Evolutionary conservation across 1,140 invertebrate genomes (phyloP).

Genomic region (Drosophila parabipectinata): DNA sequence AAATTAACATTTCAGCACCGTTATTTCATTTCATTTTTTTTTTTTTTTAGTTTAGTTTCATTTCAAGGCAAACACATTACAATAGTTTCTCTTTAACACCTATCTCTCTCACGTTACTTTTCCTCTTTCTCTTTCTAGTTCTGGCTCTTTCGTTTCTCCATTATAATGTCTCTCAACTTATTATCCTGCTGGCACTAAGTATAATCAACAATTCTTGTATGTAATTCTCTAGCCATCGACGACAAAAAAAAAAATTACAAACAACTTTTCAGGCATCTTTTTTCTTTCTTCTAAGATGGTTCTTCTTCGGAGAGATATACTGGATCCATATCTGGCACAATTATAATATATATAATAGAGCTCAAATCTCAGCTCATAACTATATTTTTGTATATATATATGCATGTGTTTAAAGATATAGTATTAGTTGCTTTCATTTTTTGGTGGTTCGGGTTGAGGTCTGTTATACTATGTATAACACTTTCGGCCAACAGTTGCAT

Average conservation of each 20-base stretch:
- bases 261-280: conserved; percentile 31
- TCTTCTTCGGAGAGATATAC: too few relatives aligned
- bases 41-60: conserved; percentile 52
- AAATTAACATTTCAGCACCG: conserved; percentile 84
- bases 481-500: conserved; percentile 35
- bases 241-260: conserved; percentile 34
- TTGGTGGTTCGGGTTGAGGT: conserved; percentile 23
- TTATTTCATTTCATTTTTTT: conserved; percentile 54
- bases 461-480: conserved; percentile 46
- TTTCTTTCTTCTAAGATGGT: conserved; percentile 7
- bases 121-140: conserved; percentile 7
- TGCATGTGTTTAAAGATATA: conserved; percentile 28
- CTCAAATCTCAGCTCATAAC: conserved; percentile 26
- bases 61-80: conserved; percentile 83
- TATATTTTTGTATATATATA: conserved; percentile 15
- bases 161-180: too few relatives aligned
- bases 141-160: background rate
- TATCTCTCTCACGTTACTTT: conserved; percentile 21
- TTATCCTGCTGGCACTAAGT: conserved; percentile 28
- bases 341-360: too few relatives aligned
- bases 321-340: too few relatives aligned
- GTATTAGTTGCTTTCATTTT: conserved; percentile 17
- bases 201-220: conserved; percentile 55
- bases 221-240: conserved; percentile 31
- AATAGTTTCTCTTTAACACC: conserved; percentile 48